Evolutionary conservation across 2,888 invertebrate genomes (phyloP).

Genomic region (Brachypalpus laphriformis): DNA sequence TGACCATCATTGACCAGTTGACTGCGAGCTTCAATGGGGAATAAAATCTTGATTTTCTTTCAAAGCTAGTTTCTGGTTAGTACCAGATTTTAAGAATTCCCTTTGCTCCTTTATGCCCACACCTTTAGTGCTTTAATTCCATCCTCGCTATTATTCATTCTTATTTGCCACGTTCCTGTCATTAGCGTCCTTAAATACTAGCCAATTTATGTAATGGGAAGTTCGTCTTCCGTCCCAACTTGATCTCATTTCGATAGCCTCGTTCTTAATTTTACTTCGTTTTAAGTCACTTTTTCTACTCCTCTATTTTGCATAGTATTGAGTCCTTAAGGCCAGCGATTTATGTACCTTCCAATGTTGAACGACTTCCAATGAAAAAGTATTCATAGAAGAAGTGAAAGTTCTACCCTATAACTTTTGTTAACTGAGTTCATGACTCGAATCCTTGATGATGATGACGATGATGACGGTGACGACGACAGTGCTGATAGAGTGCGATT

Average conservation of each 20-base stretch:
- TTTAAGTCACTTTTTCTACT: conserved; percentile 12
- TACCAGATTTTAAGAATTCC: too few species aligned
- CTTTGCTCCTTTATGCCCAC: too few species aligned
- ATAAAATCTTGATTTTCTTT: too few species aligned
- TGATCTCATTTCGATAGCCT: conserved; percentile 26
- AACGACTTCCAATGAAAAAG: background rate
- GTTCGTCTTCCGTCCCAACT: conserved; percentile 5
- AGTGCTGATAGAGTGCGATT: background rate
- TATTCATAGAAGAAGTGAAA: conserved; percentile 21
- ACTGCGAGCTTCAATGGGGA: too few species aligned
- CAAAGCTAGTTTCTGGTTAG: too few species aligned
- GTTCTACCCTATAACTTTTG: conserved; percentile 36
- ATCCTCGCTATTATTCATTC: background rate
- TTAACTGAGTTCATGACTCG: conserved; percentile 34
- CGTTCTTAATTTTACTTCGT: conserved; percentile 39
- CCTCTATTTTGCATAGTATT: conserved; percentile 31
- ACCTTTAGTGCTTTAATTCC: too few species aligned
- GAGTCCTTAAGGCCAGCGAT: conserved; percentile 31
- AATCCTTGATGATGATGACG: conserved; percentile 3
- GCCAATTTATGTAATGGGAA: background rate
- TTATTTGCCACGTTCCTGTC: background rate
- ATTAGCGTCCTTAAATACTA: background rate
- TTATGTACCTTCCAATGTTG: background rate
- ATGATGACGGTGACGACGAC: background rate
- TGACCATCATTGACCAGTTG: too few species aligned